These are phyloP conservation scores for Embidobia sp. DNA, from an alignment of 2,888 invertebrate species.

Conservation along the genomic window DNA sequence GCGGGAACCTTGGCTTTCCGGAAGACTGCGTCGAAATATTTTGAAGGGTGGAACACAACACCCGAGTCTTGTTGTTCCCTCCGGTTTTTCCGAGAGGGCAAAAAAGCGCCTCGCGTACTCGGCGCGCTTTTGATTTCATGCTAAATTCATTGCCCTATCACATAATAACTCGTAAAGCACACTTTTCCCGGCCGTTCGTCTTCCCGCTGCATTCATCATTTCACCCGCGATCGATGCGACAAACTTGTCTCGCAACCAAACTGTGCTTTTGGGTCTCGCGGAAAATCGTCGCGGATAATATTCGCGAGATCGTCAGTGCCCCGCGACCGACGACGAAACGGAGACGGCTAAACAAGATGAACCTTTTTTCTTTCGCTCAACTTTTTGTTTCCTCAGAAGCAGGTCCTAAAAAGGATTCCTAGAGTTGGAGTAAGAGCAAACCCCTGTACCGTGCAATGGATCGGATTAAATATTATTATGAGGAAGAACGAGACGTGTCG, in stretches of 20 bases:
- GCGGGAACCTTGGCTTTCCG: slow-evolving; percentile 68
- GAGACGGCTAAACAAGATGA: slow-evolving; percentile 35
- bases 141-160: slow-evolving; percentile 21
- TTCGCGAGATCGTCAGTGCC: slow-evolving; percentile 10
- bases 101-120: not conserved
- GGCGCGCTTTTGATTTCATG: slow-evolving; percentile 24
- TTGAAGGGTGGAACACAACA: slow-evolving; percentile 64
- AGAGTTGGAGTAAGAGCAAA: no score
- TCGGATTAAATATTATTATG: slow-evolving; percentile 81
- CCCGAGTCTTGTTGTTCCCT: slow-evolving; percentile 40
- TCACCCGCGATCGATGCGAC: slow-evolving; percentile 10
- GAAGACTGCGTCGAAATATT: slow-evolving; percentile 69
- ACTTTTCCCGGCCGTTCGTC: no score
- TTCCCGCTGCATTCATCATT: slow-evolving; percentile 20
- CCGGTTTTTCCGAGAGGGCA: slow-evolving; percentile 16
- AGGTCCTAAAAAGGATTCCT: slow-evolving; percentile 74
- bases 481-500: slow-evolving; percentile 78
- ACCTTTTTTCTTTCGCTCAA: slow-evolving; percentile 14
- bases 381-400: slow-evolving; percentile 60
- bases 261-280: slow-evolving; percentile 1
- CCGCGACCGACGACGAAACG: not conserved
- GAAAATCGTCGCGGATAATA: slow-evolving; percentile 28
- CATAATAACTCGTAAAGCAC: no score
- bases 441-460: no score
- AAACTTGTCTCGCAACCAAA: slow-evolving; percentile 11